Base-by-base conservation (phyloP, 1,140 invertebrate species). In the Drosophila murphyi region DNA sequence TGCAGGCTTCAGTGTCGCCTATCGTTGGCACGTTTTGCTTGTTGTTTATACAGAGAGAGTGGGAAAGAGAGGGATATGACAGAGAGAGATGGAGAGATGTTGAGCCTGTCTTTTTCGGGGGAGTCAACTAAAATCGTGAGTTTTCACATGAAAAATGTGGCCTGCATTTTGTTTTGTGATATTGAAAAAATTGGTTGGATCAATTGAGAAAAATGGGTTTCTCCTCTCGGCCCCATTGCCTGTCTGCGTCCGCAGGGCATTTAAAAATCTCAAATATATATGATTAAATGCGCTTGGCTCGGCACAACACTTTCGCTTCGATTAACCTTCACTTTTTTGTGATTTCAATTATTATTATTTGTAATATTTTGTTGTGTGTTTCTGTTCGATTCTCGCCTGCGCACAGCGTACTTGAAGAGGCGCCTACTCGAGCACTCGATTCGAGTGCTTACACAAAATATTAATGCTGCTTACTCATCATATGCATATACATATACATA, bases 91-190 rank as follows among this genome's bases (percentile, higher is more conserved):
- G 8, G 31, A 10, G 35, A 10, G 37, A 54, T 20, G 20, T 20
- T 20, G 20, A 20, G 20, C 20, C 20, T 20, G 20, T 20, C 20
- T 20, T 2, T 39, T 39, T 39, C 10, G 60, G 43, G 62, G 54
- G 29, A 52, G 65, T 10, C 7, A 31, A 41, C 29, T 35, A 47
- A 28, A 28, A 41, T 52, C 31, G 61, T 67, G 12, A 65, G 61
- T 86, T 88, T 88, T 88, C 83, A 82, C 82, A 86, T 67, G 79
- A 76, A 87, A 82, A 82, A 86, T 85, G 65, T 54, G 60, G 54
- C 41, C 39, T 65, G 72, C 60, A 63, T 57, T 68, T 54, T 68
- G 28, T 57, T 68, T 54, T 68, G 28, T 28, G 59, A 64, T 78
- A 86, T 77, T 71, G 82, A 78, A 76, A 76, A 70, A 86, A 82